These are phyloP conservation scores for Drosophila tsacasi DNA, from an alignment of 1,140 invertebrate genomes.

Conservation along the genomic window DNA sequence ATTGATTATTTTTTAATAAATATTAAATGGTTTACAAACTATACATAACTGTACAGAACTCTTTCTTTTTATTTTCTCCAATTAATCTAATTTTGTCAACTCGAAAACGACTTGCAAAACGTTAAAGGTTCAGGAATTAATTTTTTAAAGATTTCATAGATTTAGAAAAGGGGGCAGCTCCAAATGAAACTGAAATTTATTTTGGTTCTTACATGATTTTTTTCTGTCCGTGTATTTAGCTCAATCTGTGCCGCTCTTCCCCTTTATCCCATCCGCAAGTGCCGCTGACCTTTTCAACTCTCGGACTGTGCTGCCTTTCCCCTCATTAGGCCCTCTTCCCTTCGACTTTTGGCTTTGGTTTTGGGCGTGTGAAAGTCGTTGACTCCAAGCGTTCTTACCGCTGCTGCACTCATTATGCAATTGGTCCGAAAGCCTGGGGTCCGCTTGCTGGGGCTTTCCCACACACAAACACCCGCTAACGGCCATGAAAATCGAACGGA, in stretches of 20 bases:
- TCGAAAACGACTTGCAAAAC: neutral
- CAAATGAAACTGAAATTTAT: neutral
- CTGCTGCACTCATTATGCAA: slow-evolving; percentile 50
- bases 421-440: slow-evolving; percentile 19
- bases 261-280: slow-evolving; percentile 24
- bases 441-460: slow-evolving; percentile 55
- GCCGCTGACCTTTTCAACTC: slow-evolving; percentile 75
- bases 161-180: neutral
- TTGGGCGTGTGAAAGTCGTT: slow-evolving; percentile 76
- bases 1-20: neutral
- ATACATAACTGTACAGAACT: neutral
- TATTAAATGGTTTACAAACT: neutral
- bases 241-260: slow-evolving; percentile 19
- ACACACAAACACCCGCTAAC: slow-evolving; percentile 61
- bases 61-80: too few species aligned
- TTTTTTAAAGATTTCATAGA: neutral
- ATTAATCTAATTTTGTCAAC: too few species aligned
- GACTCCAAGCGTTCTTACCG: slow-evolving; percentile 36
- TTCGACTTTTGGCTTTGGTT: slow-evolving; percentile 28
- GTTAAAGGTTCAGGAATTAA: neutral
- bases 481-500: slow-evolving; percentile 23
- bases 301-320: slow-evolving; percentile 44
- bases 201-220: neutral
- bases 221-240: slow-evolving; percentile 3
- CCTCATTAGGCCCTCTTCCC: slow-evolving; percentile 38